Percentiles rank a stretch among this genome's conserved stretches.
Conservation (phyloP, 2,113 vertebrate genomes). For the Passer domesticus region DNA sequence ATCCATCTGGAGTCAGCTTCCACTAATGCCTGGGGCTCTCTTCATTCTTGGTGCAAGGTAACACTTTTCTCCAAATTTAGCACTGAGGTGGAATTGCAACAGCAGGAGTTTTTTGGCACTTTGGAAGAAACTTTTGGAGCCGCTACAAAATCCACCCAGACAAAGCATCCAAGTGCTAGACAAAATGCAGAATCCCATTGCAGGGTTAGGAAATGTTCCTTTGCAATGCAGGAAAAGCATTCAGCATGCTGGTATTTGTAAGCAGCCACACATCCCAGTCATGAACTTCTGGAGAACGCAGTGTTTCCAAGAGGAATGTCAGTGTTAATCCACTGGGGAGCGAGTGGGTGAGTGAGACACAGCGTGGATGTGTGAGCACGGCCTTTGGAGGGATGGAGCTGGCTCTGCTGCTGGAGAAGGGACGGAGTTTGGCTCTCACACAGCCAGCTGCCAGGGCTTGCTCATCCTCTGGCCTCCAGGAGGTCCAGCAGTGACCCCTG, state of each 20-base stretch:
- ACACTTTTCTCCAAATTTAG: neutral
- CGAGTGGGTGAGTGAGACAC: neutral
- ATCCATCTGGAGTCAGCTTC: neutral
- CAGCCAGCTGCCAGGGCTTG: neutral
- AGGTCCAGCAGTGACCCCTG: neutral
- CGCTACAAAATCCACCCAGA: neutral
- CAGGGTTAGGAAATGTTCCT: neutral
- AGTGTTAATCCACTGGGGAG: neutral
- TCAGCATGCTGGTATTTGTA: neutral
- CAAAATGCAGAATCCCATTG: neutral
- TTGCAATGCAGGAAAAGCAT: neutral
- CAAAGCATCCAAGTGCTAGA: neutral
- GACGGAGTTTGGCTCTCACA: neutral
- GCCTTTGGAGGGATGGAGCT: fast-evolving
- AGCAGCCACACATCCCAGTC: neutral
- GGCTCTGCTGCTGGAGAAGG: neutral
- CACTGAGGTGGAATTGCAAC: neutral
- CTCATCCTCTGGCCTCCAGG: neutral
- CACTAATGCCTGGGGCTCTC: neutral
- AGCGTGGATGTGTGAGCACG: fast-evolving
- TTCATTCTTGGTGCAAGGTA: neutral
- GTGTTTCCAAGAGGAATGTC: neutral
- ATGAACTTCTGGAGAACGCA: neutral
- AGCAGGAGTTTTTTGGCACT: neutral
- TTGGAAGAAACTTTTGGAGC: neutral